Evolutionary conservation across 2,888 invertebrate species (phyloP), one percentile per base, ranked within the genome.

Genomic region (Eupithecia vulgata): DNA sequence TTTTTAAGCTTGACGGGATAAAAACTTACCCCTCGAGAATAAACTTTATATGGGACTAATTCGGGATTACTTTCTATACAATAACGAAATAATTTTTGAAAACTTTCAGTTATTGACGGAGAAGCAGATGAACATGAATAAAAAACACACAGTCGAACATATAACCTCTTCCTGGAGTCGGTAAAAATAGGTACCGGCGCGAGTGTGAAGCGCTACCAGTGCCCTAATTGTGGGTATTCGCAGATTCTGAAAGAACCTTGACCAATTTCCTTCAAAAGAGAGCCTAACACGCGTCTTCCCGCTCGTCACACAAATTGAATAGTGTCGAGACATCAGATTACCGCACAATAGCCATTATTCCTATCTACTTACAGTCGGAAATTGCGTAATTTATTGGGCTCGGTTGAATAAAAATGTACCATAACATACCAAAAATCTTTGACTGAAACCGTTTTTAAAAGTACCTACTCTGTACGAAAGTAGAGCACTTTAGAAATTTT

Each of bases 281-380:
- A 61, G 5, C 6, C 64, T 37, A 62, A 62, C 8, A 37, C 64
- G n/a, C 64, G 12, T 8, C 37, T 37, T 64, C 37, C 61, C 17
- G 62, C 35, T 61, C 35, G 62, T 66, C 68, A 66, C 65, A 66
- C 71, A 71, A 66, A 68, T 68, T 68, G 48, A 73, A 73, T 73
- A 34, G 67, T 71, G 71, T 65, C 65, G 68, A 57, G 57, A 66
- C 61, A 68, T 71, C 74, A 71, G 64, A 74, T 68, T 71, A 71
- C 65, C 73, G 21, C 61, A 68, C 66, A 74, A 74, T 71, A 68
- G 59, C 45, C 65, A 71, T 71, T 68, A 68, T 37, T n/a, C 64
- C 71, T 42, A 13, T 25, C 57, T 57, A 57, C 57, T 57, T 57
- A 68, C 64, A 57, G 57, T 61, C 62, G 68, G 73, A 71, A 74